Conservation (phyloP, 2,113 vertebrate species). For the Callochromis pleurospilus region DNA sequence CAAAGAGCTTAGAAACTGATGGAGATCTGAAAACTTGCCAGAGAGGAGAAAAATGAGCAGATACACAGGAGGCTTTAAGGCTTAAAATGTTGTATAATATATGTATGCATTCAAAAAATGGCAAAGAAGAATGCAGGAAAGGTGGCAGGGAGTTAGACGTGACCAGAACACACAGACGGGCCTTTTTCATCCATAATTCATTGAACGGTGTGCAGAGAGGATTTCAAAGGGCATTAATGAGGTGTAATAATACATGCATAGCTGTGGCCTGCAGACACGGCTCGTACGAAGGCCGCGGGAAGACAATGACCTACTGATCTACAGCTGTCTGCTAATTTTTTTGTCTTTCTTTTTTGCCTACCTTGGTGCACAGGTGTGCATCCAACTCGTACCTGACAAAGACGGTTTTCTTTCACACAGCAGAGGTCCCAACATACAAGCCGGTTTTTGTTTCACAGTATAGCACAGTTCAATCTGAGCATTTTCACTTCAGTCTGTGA, state of each 20-base stretch:
- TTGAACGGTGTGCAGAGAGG: not conserved
- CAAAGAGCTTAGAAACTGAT: not conserved
- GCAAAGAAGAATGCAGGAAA: not conserved
- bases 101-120: not conserved
- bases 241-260: slow-evolving; percentile 7
- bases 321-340: not conserved
- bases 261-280: not conserved
- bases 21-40: not conserved
- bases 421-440: not conserved
- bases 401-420: not conserved
- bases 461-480: not conserved
- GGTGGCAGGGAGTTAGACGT: not conserved
- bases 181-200: slow-evolving; percentile 55
- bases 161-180: slow-evolving; percentile 3
- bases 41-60: not conserved
- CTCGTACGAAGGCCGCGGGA: not conserved
- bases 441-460: not conserved
- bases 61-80: not conserved
- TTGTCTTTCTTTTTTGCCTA: not conserved
- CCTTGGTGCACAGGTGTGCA: not conserved
- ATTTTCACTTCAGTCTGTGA: not conserved
- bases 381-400: not conserved
- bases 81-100: not conserved
- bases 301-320: slow-evolving; percentile 24
- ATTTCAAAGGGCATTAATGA: slow-evolving; percentile 64